Evolutionary conservation across 2,888 invertebrate genomes (phyloP), one percentile per base, ranked within the genome.

Genomic region (Ernsta delagoae): DNA sequence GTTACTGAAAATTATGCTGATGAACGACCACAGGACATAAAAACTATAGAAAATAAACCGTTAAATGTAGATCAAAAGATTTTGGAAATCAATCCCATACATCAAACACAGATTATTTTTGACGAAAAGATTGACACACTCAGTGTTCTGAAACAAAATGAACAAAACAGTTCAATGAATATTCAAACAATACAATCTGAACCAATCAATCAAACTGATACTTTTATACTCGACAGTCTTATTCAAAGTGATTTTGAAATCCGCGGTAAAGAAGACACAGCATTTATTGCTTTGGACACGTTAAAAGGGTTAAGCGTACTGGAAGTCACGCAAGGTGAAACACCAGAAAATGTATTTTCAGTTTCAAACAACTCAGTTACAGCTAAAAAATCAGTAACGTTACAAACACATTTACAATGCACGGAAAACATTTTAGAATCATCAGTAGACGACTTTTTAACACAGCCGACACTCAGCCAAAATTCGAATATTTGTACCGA

Each of bases 21-120:
- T 4, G 94, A 95, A 76, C 86, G 86, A 71, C 88, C 94, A 75
- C 85, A 86, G 59, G 73, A 84, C 68, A 88, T 95, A 36, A 75
- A 75, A 67, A 79, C 84, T 6, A 75, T 84, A 36, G 83, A 83
- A 73, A 88, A 90, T n/a, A 79, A 82, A 61, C 76, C 80, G 57
- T 92, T 92, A 79, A 83, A 81, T 59, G 90, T 94, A 0, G 83
- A 80, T 12, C 78, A 93, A 72, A 76, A 84, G 39, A n/a, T 90
- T 34, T 70, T 84, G 65, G 85, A 84, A 77, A 77, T 81, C 9
- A 86, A 80, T 74, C 77, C 88, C 0, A 68, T 89, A 70, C 80
- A 87, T 76, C 85, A 87, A 75, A 85, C 79, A 54, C 86, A 87
- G 83, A 75, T 88, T 16, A 72, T 89, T 48, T 61, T 76, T 39